Percentiles rank a stretch among this genome's conserved stretches.
Conservation (phyloP, 1,140 invertebrate genomes). For the Drosophila persimilis region DNA sequence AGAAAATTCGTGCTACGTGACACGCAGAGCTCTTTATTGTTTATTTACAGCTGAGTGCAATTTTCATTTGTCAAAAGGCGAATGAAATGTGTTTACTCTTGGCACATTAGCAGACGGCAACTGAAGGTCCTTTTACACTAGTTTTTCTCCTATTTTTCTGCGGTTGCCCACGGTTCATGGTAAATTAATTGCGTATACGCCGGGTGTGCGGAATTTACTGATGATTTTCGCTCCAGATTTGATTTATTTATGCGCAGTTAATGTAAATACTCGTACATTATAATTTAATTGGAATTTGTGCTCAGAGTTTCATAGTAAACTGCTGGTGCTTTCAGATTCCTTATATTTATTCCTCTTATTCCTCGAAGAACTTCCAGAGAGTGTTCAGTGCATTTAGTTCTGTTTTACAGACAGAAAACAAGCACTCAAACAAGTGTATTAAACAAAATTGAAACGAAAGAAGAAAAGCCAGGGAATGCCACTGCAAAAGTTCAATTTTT, state of each 20-base stretch:
- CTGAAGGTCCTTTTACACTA: not conserved
- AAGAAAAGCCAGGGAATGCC: no score
- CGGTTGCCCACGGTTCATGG: constrained; percentile 15
- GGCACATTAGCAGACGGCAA: constrained; percentile 26
- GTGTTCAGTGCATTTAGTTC: no score
- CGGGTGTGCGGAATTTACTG: not conserved
- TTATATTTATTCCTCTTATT: not conserved
- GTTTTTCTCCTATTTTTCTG: constrained; percentile 1
- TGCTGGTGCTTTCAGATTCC: not conserved
- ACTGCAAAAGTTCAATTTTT: no score
- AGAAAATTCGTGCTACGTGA: constrained; percentile 47
- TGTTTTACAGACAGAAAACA: no score
- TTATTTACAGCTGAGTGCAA: constrained; percentile 47
- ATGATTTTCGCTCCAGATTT: not conserved
- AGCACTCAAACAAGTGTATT: no score
- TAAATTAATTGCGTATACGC: constrained; percentile 41
- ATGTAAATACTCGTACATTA: not conserved
- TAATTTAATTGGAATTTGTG: not conserved
- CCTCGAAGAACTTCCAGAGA: no score
- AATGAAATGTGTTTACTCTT: constrained; percentile 38
- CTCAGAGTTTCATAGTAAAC: no score
- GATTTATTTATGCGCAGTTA: constrained; percentile 27
- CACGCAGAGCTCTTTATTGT: constrained; percentile 29
- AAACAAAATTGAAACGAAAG: no score
- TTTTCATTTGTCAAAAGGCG: constrained; percentile 53